Base-by-base conservation (phyloP, 1,140 invertebrate species). In the Scaptomyza hsui region DNA sequence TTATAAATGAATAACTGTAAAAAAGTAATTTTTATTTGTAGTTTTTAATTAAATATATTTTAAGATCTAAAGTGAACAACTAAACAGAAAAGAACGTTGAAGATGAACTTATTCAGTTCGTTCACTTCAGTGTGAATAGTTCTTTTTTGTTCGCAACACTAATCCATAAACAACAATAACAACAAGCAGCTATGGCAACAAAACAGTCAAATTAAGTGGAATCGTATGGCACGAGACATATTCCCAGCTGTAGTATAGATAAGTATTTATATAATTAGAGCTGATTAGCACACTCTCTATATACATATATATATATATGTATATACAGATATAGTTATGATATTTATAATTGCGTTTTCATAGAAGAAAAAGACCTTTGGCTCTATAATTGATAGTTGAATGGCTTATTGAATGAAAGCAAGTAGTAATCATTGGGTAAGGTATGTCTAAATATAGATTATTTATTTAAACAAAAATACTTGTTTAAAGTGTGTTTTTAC, bases 121-220 rank as follows among this genome's bases (percentile, higher is more conserved):
- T n/a, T n/a, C n/a, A n/a, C n/a, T n/a, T n/a, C n/a, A n/a, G n/a
- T n/a, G n/a, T n/a, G n/a, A n/a, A n/a, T n/a, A n/a, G n/a, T n/a
- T n/a, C n/a, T n/a, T n/a, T n/a, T n/a, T n/a, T n/a, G n/a, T n/a
- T n/a, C n/a, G n/a, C n/a, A n/a, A n/a, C n/a, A n/a, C n/a, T n/a
- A n/a, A n/a, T n/a, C n/a, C n/a, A n/a, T n/a, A 80, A 85, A 67
- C 69, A 44, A 70, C 59, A 71, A 48, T 45, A 75, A 81, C 55
- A 72, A 35, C 47, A 53, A 53, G n/a, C 29, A 52, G 4, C 47
- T 21, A 29, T 10, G 41, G 29, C 26, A 49, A 56, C 39, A 56
- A 39, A 62, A 39, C 32, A 62, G 10, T 32, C 47, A 45, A 60
- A 68, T 60, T 60, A 68, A 53, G 41, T 32, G 42, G 42, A 45